These are phyloP conservation scores for Cosmia trapezina DNA, from an alignment of 2,888 invertebrate species.

Conservation along the genomic window DNA sequence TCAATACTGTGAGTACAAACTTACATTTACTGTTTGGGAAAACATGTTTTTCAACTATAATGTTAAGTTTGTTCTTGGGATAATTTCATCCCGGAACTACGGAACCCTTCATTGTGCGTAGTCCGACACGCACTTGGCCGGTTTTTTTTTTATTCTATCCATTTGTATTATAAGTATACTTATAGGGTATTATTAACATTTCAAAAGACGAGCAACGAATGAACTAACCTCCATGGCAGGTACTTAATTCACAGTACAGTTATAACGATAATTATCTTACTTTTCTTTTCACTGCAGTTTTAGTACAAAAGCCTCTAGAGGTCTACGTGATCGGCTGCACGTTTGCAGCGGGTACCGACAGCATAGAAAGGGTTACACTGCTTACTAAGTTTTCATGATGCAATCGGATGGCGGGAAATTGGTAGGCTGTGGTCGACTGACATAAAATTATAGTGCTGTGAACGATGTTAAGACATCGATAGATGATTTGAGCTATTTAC, in stretches of 20 bases:
- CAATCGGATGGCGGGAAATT: conserved; percentile 25
- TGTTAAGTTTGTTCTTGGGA: too few species aligned
- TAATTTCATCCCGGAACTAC: too few species aligned
- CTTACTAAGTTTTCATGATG: conserved; percentile 17
- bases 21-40: too few species aligned
- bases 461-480: not conserved
- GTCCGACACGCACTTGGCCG: too few species aligned
- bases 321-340: conserved; percentile 77
- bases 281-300: conserved; percentile 51
- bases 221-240: not conserved
- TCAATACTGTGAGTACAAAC: too few species aligned
- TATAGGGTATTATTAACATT: too few species aligned
- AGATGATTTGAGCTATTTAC: too few species aligned
- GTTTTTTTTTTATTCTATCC: too few species aligned
- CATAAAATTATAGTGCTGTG: not conserved
- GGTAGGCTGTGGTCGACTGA: not conserved
- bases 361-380: conserved; percentile 59
- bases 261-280: conserved; percentile 8
- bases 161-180: too few species aligned
- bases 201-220: conserved; percentile 18
- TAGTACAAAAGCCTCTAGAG: conserved; percentile 14
- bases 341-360: conserved; percentile 67
- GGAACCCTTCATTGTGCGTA: too few species aligned
- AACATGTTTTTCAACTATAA: too few species aligned
- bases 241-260: conserved; percentile 34